Evolutionary conservation across 2,888 invertebrate genomes (phyloP).

Genomic region (Adelognathus sp.): DNA sequence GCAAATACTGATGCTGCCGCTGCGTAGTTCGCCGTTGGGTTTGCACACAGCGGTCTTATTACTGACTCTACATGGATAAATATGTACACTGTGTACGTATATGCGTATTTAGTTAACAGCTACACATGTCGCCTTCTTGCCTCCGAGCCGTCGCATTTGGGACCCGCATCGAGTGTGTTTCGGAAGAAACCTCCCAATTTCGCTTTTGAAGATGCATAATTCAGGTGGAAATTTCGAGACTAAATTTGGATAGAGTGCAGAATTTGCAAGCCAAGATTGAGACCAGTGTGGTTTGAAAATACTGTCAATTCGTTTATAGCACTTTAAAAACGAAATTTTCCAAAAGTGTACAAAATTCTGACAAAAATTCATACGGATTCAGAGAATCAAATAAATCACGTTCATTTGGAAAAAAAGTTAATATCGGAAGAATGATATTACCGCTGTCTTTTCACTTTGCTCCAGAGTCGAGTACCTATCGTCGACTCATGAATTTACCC

Average conservation of each 20-base stretch:
- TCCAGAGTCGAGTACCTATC: background rate
- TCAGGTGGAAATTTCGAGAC: background rate
- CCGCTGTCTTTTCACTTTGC: too few relatives aligned
- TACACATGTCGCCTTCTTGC: background rate
- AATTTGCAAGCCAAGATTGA: too few relatives aligned
- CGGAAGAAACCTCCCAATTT: background rate
- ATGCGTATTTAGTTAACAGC: slow-evolving; percentile 2
- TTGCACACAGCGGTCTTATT: slow-evolving; percentile 2
- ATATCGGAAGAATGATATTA: too few relatives aligned
- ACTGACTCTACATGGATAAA: background rate
- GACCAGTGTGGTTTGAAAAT: too few relatives aligned
- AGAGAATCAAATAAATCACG: too few relatives aligned
- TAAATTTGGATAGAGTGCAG: background rate
- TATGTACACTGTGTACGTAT: background rate
- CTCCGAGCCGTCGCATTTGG: background rate
- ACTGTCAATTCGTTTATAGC: too few relatives aligned
- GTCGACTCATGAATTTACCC: too few relatives aligned
- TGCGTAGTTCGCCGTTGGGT: slow-evolving; percentile 9
- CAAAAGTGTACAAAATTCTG: too few relatives aligned
- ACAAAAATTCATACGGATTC: too few relatives aligned
- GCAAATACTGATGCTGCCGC: slow-evolving; percentile 21
- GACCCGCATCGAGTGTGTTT: background rate
- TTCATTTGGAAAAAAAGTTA: too few relatives aligned
- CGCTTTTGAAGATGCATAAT: background rate
- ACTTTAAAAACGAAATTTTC: too few relatives aligned